Percentiles rank a stretch among this genome's conserved stretches.
Evolutionary conservation across 1,140 invertebrate genomes (phyloP).

Genomic region (Drosophila pectinifera): DNA sequence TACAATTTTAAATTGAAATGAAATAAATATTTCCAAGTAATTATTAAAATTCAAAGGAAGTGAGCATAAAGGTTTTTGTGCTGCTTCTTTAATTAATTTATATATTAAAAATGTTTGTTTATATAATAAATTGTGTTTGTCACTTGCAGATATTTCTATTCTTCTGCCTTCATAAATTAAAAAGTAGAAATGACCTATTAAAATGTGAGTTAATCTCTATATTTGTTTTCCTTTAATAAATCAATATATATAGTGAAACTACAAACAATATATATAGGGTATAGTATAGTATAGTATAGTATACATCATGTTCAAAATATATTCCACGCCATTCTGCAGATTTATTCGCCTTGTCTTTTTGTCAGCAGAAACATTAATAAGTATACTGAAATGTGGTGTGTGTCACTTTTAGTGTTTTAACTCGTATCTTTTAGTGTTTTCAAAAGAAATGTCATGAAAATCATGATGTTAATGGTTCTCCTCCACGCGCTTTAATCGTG

Average conservation of each 20-base stretch:
- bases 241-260: conserved; percentile 1
- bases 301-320: conserved; percentile 6
- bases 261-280: too few relatives aligned
- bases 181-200: neutral
- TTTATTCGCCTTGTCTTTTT: conserved; percentile 27
- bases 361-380: conserved; percentile 27
- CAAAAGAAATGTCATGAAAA: conserved; percentile 4
- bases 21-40: neutral
- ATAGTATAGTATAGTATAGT: too few relatives aligned
- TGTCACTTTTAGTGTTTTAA: conserved; percentile 13
- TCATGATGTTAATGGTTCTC: conserved; percentile 22
- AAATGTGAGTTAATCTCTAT: neutral
- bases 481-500: conserved; percentile 31
- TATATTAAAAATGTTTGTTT: too few relatives aligned
- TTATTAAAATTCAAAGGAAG: too few relatives aligned
- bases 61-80: neutral
- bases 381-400: neutral
- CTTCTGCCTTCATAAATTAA: neutral
- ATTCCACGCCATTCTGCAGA: conserved; percentile 6
- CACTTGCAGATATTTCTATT: neutral
- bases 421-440: conserved; percentile 6
- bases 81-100: neutral
- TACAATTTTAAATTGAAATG: too few relatives aligned
- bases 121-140: too few relatives aligned
- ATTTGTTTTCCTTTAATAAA: neutral